Percentiles rank a stretch among this genome's conserved stretches.
phyloP scores from a whole-genome alignment of 2,113 vertebrate species.

The Indicator maculatus region DNA sequence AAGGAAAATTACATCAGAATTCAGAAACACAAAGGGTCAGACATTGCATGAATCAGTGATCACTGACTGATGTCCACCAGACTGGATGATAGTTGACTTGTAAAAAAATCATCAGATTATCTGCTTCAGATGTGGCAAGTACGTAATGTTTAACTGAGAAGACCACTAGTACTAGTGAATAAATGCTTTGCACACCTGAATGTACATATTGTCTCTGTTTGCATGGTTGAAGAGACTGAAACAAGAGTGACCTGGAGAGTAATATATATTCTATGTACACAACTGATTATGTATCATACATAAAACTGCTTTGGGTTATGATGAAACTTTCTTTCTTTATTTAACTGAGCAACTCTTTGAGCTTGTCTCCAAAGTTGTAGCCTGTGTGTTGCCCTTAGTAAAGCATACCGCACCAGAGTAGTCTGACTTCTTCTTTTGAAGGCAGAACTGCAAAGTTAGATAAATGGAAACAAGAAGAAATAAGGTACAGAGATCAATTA shows the following conservation, averaged over 20 bases:
- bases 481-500: not conserved
- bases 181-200: not conserved
- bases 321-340: not conserved
- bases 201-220: rapidly evolving
- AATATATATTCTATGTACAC: not conserved
- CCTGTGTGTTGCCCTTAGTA: not conserved
- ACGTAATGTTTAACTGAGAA: not conserved
- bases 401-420: not conserved
- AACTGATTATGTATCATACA: not conserved
- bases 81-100: not conserved
- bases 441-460: not conserved
- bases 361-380: not conserved
- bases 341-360: not conserved
- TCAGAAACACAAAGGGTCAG: not conserved
- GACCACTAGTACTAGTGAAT: not conserved
- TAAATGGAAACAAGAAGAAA: not conserved
- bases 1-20: not conserved
- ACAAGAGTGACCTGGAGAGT: not conserved
- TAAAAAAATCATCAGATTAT: not conserved
- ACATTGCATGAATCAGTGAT: not conserved
- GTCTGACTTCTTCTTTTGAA: not conserved
- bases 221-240: not conserved
- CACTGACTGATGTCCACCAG: not conserved
- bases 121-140: rapidly evolving
- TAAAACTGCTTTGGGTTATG: not conserved